Conservation (phyloP, 2,113 vertebrate species). For the Myiopsitta monachus region DNA sequence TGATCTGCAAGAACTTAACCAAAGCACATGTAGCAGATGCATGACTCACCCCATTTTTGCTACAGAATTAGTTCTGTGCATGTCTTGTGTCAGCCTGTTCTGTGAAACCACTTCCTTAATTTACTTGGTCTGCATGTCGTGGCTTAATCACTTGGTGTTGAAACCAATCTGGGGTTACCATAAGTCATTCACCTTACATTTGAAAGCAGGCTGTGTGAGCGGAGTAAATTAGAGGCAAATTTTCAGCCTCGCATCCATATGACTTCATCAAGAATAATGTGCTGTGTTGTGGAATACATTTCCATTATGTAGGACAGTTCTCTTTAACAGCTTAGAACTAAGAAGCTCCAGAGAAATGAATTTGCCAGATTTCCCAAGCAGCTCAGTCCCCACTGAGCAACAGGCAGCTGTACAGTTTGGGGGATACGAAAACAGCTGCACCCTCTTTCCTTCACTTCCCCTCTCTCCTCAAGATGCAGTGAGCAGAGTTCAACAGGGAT, state of each 20-base stretch:
- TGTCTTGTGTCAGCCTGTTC: constrained; percentile 62
- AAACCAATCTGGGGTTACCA: constrained; percentile 66
- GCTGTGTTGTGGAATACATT: constrained; percentile 14
- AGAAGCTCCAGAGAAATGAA: background rate
- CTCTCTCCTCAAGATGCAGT: background rate
- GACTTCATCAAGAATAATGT: constrained; percentile 43
- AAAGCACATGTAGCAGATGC: constrained; percentile 43
- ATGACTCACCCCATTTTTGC: constrained; percentile 64
- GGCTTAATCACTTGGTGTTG: constrained; percentile 50
- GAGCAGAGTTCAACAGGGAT: background rate
- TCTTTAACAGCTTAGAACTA: constrained; percentile 33
- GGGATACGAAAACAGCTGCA: background rate
- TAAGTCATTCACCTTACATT: constrained; percentile 64
- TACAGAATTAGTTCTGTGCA: constrained; percentile 53
- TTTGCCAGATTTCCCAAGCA: background rate
- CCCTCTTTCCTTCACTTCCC: background rate
- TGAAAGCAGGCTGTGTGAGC: background rate
- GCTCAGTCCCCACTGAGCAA: background rate
- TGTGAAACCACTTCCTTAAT: constrained; percentile 74
- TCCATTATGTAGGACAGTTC: constrained; percentile 10
- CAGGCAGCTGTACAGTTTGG: background rate
- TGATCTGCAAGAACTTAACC: background rate
- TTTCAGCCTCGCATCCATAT: constrained; percentile 15
- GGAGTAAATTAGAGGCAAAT: constrained; percentile 31
- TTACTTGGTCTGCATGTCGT: constrained; percentile 57